These are phyloP conservation scores for Burhinus oedicnemus DNA, from an alignment of 2,113 vertebrate species.

Conservation along the genomic window DNA sequence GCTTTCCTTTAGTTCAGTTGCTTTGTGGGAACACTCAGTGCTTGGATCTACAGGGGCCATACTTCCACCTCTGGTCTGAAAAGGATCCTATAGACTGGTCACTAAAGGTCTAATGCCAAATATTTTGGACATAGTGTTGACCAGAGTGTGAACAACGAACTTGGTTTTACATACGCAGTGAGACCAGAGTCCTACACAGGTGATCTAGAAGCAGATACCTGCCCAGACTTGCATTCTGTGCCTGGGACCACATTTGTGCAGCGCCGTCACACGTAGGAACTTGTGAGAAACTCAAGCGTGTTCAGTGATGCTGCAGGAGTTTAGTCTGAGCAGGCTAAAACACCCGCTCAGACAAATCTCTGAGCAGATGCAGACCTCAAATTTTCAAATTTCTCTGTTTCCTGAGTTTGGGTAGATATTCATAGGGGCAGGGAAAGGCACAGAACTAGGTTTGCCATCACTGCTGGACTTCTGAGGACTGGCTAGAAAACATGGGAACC, in stretches of 20 bases:
- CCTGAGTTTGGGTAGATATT: background rate
- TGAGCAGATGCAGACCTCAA: background rate
- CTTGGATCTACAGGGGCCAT: background rate
- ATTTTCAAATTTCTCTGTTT: background rate
- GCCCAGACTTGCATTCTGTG: background rate
- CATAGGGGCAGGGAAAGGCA: background rate
- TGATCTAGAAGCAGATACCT: background rate
- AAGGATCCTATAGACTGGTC: background rate
- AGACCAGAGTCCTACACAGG: background rate
- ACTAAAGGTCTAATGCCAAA: background rate
- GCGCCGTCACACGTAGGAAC: rapidly evolving
- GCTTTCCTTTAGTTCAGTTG: background rate
- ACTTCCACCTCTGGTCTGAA: background rate
- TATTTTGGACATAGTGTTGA: background rate
- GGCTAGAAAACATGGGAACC: background rate
- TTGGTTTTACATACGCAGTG: background rate
- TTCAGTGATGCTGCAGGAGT: background rate
- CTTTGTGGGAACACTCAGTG: background rate
- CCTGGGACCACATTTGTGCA: background rate
- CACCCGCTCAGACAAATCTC: background rate
- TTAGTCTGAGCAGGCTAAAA: background rate
- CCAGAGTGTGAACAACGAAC: background rate
- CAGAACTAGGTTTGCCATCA: background rate
- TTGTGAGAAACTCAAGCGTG: background rate
- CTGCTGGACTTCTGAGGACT: background rate